Base-by-base conservation (phyloP, 2,113 vertebrate genomes). In the Spea multiplicata region DNA sequence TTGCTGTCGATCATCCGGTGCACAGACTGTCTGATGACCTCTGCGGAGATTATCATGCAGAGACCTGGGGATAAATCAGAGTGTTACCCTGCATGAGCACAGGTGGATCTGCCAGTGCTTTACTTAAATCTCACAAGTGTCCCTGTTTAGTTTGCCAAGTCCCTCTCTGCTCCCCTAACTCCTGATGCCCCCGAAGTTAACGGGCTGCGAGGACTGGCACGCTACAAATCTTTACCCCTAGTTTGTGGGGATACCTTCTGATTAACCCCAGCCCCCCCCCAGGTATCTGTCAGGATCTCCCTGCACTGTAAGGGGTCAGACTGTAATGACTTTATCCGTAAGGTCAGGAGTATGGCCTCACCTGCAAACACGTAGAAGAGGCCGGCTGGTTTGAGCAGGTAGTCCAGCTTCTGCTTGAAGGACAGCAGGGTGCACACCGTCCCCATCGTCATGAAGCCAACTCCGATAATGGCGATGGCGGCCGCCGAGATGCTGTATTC, bases 401-500 rank as follows among this genome's bases (percentile, higher is more conserved):
- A 98, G 57, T 96, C 95, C 82, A 90, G 92, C 82, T 93, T 91
- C 86, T 94, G 94, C 57, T 89, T 53, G 4, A 95, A 93, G 82
- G 96, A 95, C 2, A 93, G 87, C 0, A 95, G 62, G 30, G 93
- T 73, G 13, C 93, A 96, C 83, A 96, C 74, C 3, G 93, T 92
- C 0, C 96, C 97, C 3, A 96, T 84, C 83, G 97, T 92, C 8
- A 92, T 87, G 71, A 99, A 98, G 83, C 84, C 93, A 0, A 99
- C 83, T 45, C 96, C 94, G 90, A 98, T 97, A 89, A 98, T 91
- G 87, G 95, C 89, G 46, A 99, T 97, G 88, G 97, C 97, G 0
- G 97, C 97, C 3, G 96, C 97, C 0, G 97, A 99, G 88, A 99
- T 99, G 90, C 96, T 99, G 89, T 97, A 99, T 82, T 99, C 97